phyloP scores from a whole-genome alignment of 2,888 invertebrate genomes.

The Drosophila algonquin region DNA sequence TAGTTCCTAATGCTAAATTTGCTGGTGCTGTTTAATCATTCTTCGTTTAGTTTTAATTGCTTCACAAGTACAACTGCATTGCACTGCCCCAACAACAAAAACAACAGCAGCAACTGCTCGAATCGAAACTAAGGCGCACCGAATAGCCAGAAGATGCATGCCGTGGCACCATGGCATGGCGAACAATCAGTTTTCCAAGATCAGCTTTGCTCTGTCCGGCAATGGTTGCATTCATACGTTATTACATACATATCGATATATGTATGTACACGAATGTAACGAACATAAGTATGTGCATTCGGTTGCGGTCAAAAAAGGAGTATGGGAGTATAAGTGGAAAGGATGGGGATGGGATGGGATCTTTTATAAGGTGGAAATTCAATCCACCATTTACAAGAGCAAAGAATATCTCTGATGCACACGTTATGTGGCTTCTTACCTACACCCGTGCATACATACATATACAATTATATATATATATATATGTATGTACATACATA shows the following conservation, averaged over 20 bases:
- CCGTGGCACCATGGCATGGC: constrained; percentile 42
- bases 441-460: constrained; percentile 29
- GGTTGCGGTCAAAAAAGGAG: constrained; percentile 43
- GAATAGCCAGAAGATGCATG: constrained; percentile 44
- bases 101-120: constrained; percentile 35
- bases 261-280: constrained; percentile 3
- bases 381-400: constrained; percentile 27
- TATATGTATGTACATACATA: too few relatives aligned
- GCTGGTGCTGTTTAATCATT: constrained; percentile 39
- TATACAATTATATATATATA: too few relatives aligned
- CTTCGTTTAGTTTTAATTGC: constrained; percentile 46
- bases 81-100: constrained; percentile 8
- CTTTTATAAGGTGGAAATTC: constrained; percentile 42
- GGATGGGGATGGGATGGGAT: constrained; percentile 25
- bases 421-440: constrained; percentile 36
- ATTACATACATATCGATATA: constrained; percentile 4
- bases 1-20: constrained; percentile 8
- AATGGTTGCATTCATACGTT: constrained; percentile 1
- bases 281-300: constrained; percentile 33
- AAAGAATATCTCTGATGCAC: constrained; percentile 32
- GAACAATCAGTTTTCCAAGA: constrained; percentile 65
- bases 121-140: constrained; percentile 44
- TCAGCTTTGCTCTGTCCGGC: constrained; percentile 64
- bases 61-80: constrained; percentile 40
- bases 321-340: constrained; percentile 13